Base-by-base conservation (phyloP, 1,140 invertebrate species). In the Hyles vespertilio region DNA sequence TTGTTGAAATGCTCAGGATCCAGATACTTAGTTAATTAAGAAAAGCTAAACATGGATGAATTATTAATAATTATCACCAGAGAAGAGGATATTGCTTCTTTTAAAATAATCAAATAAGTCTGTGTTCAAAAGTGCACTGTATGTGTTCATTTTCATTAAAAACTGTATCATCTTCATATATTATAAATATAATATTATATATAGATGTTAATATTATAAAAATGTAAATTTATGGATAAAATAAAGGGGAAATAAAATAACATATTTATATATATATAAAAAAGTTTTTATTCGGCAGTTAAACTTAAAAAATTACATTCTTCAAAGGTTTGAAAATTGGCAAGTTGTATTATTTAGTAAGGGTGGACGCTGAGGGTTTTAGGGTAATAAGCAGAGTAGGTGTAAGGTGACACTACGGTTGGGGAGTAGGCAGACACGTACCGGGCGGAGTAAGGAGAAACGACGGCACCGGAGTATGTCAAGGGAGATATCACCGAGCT, bases 341-440 rank as follows among this genome's bases (percentile, higher is more conserved):
- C 2, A 5, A 8, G 22, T 11, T 55, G 54, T 10, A 48, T 47
- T 51, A 55, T 65, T 83, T 73, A 87, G 67, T 74, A 87, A 33
- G 81, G 80, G 63, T 84, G 81, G 33, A 83, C 67, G 53, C 81
- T 75, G 61, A 70, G 63, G 33, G 81, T 80, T 57, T 70, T 80
- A 45, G 81, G 83, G 54, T 69, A 70, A 5, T 58, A 34, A 74
- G 66, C 59, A 79, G 77, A 32, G 87, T 40, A 40, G 8, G 36
- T 61, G 51, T 76, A 73, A 44, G 70, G 51, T 12, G 73, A 58
- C 0, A 68, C 62, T 10, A 65, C 57, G 11, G 59, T 47, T 51
- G 63, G 7, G 3, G 62, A 55, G 61, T 77, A 79, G 54, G 75
- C 40, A 53, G 67, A 55, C 2, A 74, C 64, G 9, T 64, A 68